Percentiles rank a stretch among this genome's conserved stretches.
phyloP scores from a whole-genome alignment of 2,888 invertebrate species.

The Perizoma affinitatum region DNA sequence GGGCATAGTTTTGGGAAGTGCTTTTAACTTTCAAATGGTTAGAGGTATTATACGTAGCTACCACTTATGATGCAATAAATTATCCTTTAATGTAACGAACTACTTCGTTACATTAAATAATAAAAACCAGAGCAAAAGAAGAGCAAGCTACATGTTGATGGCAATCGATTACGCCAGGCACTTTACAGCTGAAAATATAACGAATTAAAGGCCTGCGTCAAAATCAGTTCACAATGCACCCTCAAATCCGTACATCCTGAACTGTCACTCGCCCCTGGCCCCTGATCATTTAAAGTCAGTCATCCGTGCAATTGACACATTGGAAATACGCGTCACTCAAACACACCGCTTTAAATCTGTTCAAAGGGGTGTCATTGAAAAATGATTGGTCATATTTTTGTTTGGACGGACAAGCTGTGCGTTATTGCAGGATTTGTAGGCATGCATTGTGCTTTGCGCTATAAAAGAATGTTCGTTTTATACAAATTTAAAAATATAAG shows the following conservation, averaged over 20 bases:
- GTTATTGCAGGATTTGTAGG: conserved; percentile 6
- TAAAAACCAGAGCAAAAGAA: background rate
- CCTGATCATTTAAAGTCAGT: conserved; percentile 60
- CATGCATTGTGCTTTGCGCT: conserved; percentile 10
- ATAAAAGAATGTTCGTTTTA: background rate
- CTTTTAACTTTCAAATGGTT: background rate
- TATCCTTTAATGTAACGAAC: background rate
- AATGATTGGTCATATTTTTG: conserved; percentile 58
- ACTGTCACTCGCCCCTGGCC: conserved; percentile 50
- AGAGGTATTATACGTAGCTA: too few species aligned
- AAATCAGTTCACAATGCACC: conserved; percentile 13
- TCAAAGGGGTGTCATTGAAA: conserved; percentile 66
- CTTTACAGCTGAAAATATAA: conserved; percentile 5
- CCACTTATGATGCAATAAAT: too few species aligned
- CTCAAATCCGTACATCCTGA: conserved; percentile 21
- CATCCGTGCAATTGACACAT: conserved; percentile 67
- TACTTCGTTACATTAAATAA: too few species aligned
- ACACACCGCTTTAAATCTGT: conserved; percentile 60
- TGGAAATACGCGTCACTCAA: conserved; percentile 62
- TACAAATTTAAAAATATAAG: too few species aligned
- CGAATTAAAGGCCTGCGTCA: conserved; percentile 13
- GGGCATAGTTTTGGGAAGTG: conserved; percentile 1
- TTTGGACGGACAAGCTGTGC: conserved; percentile 26
- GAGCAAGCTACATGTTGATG: background rate
- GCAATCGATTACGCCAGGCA: background rate